These are phyloP conservation scores for Troides oblongomaculatus DNA, from an alignment of 2,888 invertebrate species.

Conservation along the genomic window DNA sequence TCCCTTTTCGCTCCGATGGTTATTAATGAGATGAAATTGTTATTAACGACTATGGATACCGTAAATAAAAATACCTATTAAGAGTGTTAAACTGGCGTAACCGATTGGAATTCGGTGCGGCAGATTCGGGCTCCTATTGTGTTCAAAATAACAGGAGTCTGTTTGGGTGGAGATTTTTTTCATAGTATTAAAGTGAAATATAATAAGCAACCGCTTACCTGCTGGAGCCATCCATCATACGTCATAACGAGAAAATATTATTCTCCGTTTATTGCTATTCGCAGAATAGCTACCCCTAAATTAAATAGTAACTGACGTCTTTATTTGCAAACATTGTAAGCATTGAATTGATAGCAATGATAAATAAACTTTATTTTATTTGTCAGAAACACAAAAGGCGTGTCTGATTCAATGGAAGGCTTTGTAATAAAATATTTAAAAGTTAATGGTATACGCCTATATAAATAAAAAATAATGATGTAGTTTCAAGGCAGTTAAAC, in stretches of 20 bases:
- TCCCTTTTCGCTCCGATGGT: slow-evolving; percentile 65
- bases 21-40: slow-evolving; percentile 73
- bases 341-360: slow-evolving; percentile 33
- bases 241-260: slow-evolving; percentile 70
- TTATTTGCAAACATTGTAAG: slow-evolving; percentile 72
- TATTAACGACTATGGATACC: slow-evolving; percentile 63
- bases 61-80: slow-evolving; percentile 73
- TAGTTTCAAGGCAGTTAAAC: not conserved
- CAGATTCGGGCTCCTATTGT: slow-evolving; percentile 66
- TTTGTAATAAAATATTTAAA: slow-evolving; percentile 2
- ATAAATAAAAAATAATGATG: too few species aligned
- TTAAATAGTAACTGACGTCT: slow-evolving; percentile 58
- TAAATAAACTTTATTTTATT: slow-evolving; percentile 42
- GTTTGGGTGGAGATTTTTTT: slow-evolving; percentile 69
- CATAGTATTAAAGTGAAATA: slow-evolving; percentile 51
- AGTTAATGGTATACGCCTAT: not conserved
- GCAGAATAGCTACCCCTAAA: slow-evolving; percentile 47
- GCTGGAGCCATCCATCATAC: slow-evolving; percentile 68
- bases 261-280: slow-evolving; percentile 58
- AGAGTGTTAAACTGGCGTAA: slow-evolving; percentile 75
- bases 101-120: slow-evolving; percentile 71
- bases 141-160: slow-evolving; percentile 69
- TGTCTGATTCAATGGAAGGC: slow-evolving; percentile 36
- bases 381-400: slow-evolving; percentile 40
- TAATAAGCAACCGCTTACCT: slow-evolving; percentile 67